These are phyloP conservation scores for Torymus aiolomorphi DNA, from an alignment of 2,888 invertebrate species.

Conservation along the genomic window DNA sequence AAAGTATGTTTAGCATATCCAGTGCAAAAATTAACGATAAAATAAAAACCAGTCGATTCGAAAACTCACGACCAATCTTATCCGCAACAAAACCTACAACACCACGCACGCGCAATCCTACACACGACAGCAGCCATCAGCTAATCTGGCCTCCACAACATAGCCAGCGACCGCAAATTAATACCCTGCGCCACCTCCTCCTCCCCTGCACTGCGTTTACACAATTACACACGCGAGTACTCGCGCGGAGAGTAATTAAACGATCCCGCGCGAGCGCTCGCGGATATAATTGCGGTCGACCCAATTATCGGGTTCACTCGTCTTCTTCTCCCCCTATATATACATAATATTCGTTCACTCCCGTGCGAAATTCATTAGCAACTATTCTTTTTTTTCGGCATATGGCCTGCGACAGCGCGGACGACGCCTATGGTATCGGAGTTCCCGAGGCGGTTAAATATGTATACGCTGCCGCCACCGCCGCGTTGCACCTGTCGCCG, in stretches of 20 bases:
- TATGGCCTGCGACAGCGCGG: conserved; percentile 43
- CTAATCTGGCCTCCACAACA: too few species aligned
- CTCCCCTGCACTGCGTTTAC: too few species aligned
- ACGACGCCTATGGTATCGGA: conserved; percentile 26
- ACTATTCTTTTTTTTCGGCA: conserved; percentile 39
- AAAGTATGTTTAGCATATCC: too few species aligned
- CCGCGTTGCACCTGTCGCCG: conserved; percentile 48
- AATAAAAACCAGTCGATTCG: too few species aligned
- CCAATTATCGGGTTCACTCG: conserved; percentile 27
- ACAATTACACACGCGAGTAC: background rate
- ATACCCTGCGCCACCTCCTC: too few species aligned
- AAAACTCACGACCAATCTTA: too few species aligned
- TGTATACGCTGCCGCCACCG: background rate
- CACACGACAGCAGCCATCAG: too few species aligned
- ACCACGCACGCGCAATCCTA: too few species aligned
- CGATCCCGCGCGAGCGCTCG: background rate
- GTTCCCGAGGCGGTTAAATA: conserved; percentile 17
- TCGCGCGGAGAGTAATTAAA: background rate
- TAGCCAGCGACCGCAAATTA: too few species aligned
- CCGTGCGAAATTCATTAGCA: background rate
- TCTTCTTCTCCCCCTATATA: too few species aligned
- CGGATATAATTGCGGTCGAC: conserved; percentile 38
- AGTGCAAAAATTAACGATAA: too few species aligned
- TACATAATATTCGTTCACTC: background rate
- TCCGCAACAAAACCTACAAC: too few species aligned